These are phyloP conservation scores for Amphimallon solstitiale DNA, from an alignment of 2,888 invertebrate genomes.

Conservation along the genomic window DNA sequence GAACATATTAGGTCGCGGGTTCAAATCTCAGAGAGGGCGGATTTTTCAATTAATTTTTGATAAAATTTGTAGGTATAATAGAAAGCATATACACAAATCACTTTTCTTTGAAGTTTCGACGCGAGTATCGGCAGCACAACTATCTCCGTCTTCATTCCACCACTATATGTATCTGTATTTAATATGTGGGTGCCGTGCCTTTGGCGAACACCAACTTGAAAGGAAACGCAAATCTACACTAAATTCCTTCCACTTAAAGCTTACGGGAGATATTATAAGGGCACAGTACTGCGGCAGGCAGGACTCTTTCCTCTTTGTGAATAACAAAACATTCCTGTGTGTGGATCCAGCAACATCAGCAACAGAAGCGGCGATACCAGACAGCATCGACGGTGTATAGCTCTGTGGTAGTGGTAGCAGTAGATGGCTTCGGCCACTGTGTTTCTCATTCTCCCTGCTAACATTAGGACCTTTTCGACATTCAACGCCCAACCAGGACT, in stretches of 20 bases:
- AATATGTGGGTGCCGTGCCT: slow-evolving; percentile 36
- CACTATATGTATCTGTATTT: neutral
- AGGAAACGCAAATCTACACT: slow-evolving; percentile 50
- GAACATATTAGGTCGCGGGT: too few species aligned
- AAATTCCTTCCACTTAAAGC: slow-evolving; percentile 48
- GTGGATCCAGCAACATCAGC: neutral
- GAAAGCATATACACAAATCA: neutral
- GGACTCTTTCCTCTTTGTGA: slow-evolving; percentile 23
- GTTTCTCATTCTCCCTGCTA: neutral
- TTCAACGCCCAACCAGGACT: slow-evolving; percentile 3
- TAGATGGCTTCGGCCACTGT: slow-evolving; percentile 2
- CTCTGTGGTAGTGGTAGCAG: too few species aligned
- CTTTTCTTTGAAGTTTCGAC: neutral
- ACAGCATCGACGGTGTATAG: too few species aligned
- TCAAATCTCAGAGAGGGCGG: too few species aligned
- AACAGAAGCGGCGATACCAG: too few species aligned
- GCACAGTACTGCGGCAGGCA: neutral
- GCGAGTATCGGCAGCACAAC: neutral
- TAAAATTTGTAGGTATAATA: too few species aligned
- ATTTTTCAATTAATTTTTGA: too few species aligned
- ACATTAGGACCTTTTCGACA: neutral
- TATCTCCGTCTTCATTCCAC: neutral
- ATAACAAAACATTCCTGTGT: slow-evolving; percentile 31
- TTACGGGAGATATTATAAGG: slow-evolving; percentile 25
- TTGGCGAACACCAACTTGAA: slow-evolving; percentile 46